Conservation (phyloP, 2,888 invertebrate species). For the Erebia palarica region DNA sequence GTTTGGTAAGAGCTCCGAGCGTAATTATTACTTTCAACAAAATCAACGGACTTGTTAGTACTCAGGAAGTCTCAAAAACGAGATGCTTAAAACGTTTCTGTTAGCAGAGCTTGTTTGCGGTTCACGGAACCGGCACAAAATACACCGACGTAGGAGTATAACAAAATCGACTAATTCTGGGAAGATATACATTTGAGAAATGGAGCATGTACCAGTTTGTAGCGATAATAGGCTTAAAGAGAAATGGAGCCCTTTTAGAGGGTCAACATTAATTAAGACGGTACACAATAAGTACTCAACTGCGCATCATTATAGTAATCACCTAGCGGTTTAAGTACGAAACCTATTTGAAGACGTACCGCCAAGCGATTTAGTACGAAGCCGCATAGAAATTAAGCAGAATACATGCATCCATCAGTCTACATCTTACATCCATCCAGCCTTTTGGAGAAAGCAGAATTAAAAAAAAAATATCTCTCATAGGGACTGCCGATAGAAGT, state of each 20-base stretch:
- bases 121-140: slow-evolving; percentile 39
- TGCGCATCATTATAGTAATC: no score
- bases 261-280: slow-evolving; percentile 27
- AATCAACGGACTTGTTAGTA: slow-evolving; percentile 25
- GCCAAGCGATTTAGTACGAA: no score
- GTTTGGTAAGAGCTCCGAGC: slow-evolving; percentile 3
- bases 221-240: slow-evolving; percentile 33
- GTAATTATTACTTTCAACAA: slow-evolving; percentile 21
- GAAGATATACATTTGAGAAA: slow-evolving; percentile 32
- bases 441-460: no score
- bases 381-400: no score
- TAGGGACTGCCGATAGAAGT: no score
- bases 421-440: no score
- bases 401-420: no score
- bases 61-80: slow-evolving; percentile 19
- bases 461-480: no score
- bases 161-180: slow-evolving; percentile 33
- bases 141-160: slow-evolving; percentile 25
- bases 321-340: no score
- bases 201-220: slow-evolving; percentile 31
- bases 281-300: slow-evolving; percentile 10
- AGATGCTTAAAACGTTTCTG: slow-evolving; percentile 36
- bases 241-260: slow-evolving; percentile 24
- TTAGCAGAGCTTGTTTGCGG: slow-evolving; percentile 37
- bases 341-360: no score